A percentile compares a stretch with the other conserved stretches of the same genome.
These are phyloP conservation scores for Ciconia stormi DNA, from an alignment of 2,113 vertebrate genomes.

Conservation along the genomic window DNA sequence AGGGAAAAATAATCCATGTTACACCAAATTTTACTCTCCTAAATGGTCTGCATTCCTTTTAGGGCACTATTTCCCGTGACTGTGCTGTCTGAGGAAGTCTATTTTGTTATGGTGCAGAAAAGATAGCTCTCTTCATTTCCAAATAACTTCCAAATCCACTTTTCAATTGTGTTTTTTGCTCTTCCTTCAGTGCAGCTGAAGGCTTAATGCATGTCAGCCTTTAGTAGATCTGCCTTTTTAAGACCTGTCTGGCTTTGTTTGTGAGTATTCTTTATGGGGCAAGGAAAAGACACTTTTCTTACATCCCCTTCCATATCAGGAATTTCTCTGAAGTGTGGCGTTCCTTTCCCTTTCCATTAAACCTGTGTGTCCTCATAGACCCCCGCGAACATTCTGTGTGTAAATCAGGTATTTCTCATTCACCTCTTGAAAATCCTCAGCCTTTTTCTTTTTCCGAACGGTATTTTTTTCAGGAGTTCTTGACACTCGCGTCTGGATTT, in stretches of 20 bases:
- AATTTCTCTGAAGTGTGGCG: not conserved
- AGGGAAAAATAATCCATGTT: not conserved
- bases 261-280: not conserved
- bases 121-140: not conserved
- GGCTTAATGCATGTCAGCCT: not conserved
- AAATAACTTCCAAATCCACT: not conserved
- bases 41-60: not conserved
- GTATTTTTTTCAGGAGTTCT: not conserved
- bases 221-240: not conserved
- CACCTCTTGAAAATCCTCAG: not conserved
- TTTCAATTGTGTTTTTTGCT: not conserved
- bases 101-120: not conserved
- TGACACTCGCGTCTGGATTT: not conserved
- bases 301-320: not conserved
- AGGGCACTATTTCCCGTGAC: not conserved
- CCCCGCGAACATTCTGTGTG: not conserved
- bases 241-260: not conserved
- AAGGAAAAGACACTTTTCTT: not conserved
- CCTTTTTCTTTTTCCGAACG: not conserved
- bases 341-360: not conserved
- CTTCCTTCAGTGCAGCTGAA: not conserved
- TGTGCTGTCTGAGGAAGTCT: not conserved
- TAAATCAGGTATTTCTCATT: not conserved
- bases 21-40: not conserved
- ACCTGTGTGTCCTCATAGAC: not conserved